These are phyloP conservation scores for Tryphoninae sp. DNA, from an alignment of 2,888 invertebrate genomes.

Conservation along the genomic window DNA sequence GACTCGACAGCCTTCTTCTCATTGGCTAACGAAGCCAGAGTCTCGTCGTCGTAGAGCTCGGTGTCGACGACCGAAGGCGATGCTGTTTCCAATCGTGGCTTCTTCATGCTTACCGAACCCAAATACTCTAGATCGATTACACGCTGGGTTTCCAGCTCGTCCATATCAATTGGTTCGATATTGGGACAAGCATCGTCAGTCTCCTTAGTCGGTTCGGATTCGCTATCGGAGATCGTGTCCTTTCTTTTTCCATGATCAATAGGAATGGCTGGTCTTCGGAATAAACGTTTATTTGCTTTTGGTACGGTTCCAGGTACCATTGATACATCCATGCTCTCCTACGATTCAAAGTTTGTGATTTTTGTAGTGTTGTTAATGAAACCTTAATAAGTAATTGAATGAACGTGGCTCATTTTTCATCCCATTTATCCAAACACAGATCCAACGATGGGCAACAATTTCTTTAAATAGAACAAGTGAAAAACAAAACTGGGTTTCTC, in stretches of 20 bases:
- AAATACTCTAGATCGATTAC: not conserved
- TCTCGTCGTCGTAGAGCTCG: conserved; percentile 1
- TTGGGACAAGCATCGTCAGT: not conserved
- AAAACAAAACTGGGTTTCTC: no score
- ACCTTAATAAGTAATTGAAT: no score
- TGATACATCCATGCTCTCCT: conserved; percentile 60
- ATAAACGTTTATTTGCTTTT: conserved; percentile 12
- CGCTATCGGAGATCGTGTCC: not conserved
- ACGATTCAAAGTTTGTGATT: not conserved
- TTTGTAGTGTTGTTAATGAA: not conserved
- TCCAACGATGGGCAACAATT: no score
- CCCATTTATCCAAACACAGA: no score
- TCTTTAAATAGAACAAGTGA: no score
- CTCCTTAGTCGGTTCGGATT: not conserved
- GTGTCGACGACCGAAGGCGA: not conserved
- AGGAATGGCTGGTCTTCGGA: conserved; percentile 51
- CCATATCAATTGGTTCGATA: conserved; percentile 45
- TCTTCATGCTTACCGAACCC: conserved; percentile 10
- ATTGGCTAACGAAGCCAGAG: not conserved
- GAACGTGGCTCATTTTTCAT: no score
- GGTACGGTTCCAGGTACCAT: conserved; percentile 59
- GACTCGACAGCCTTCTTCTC: not conserved
- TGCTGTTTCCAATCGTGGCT: not conserved
- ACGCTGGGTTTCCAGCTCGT: conserved; percentile 66
- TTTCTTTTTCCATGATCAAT: conserved; percentile 10